Percentiles rank a stretch among this genome's conserved stretches.
Conservation (phyloP, 2,888 invertebrate genomes). For the Criorhina ranunculi region DNA sequence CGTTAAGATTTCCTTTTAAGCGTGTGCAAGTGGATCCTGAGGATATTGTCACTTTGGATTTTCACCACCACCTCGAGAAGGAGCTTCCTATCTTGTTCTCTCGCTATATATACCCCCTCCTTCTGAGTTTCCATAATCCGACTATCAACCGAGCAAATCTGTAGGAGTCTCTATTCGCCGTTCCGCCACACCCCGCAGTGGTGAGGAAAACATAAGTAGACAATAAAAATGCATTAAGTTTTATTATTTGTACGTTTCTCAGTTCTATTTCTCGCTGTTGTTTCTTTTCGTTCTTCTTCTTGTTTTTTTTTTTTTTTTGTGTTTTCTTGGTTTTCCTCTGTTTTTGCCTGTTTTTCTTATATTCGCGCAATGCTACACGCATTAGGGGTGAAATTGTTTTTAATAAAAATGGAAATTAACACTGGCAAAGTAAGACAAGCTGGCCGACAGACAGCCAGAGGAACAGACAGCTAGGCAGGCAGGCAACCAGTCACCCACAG, state of each 20-base stretch:
- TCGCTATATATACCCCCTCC: neutral
- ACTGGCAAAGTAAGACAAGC: slow-evolving; percentile 44
- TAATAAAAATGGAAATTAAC: slow-evolving; percentile 76
- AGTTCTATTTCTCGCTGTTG: neutral
- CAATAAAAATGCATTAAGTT: slow-evolving; percentile 76
- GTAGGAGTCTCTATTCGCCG: slow-evolving; percentile 12
- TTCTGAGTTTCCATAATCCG: slow-evolving; percentile 29
- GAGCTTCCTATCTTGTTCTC: slow-evolving; percentile 7
- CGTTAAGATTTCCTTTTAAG: slow-evolving; percentile 57
- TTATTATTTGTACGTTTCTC: slow-evolving; percentile 67
- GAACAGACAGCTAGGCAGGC: slow-evolving; percentile 24
- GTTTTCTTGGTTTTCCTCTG: neutral
- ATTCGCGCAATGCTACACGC: slow-evolving; percentile 52
- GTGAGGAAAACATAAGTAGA: slow-evolving; percentile 66
- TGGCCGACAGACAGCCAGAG: slow-evolving; percentile 13
- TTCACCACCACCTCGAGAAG: slow-evolving; percentile 39
- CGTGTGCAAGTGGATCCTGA: slow-evolving; percentile 56
- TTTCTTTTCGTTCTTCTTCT: neutral
- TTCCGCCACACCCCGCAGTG: slow-evolving; percentile 9
- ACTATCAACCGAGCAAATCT: slow-evolving; percentile 58
- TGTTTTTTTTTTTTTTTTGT: slow-evolving; percentile 1
- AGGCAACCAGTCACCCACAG: neutral
- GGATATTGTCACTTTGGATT: slow-evolving; percentile 71
- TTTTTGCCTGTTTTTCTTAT: slow-evolving; percentile 23
- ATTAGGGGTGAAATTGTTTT: slow-evolving; percentile 66